These are phyloP conservation scores for Myotis planiceps DNA, from an alignment of 2,797 vertebrate genomes.

Conservation along the genomic window DNA sequence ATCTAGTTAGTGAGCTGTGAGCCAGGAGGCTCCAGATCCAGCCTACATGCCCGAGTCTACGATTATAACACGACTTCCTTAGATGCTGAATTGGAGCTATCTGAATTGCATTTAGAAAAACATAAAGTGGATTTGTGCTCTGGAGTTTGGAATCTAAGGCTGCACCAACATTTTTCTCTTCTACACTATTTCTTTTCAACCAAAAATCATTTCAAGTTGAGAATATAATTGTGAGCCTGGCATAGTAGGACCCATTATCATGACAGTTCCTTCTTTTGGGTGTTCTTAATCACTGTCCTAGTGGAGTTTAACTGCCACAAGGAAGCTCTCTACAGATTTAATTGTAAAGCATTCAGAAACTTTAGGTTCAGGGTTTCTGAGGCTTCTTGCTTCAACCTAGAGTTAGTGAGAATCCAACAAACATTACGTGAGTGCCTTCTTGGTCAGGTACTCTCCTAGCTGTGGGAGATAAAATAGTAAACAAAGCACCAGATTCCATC, in stretches of 20 bases:
- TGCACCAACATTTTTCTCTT: neutral
- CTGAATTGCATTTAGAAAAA: neutral
- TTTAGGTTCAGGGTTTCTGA: neutral
- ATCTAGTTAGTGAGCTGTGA: slow-evolving; percentile 14
- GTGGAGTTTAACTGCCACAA: neutral
- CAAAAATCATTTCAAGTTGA: neutral
- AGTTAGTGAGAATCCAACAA: slow-evolving; percentile 24
- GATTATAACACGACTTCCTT: neutral
- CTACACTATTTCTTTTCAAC: neutral
- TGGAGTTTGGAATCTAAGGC: neutral
- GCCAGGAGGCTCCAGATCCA: neutral
- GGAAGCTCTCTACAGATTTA: neutral
- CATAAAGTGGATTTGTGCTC: neutral
- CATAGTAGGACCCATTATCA: neutral
- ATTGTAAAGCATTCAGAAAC: neutral
- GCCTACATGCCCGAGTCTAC: neutral
- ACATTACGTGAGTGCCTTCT: neutral
- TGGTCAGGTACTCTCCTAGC: neutral
- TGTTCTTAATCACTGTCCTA: neutral
- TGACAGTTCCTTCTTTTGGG: neutral
- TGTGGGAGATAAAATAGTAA: slow-evolving; percentile 6
- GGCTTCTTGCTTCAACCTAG: neutral
- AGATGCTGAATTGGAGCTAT: neutral
- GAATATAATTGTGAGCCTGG: neutral
- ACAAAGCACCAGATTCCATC: neutral